Percentiles rank a stretch among this genome's conserved stretches.
Conservation (phyloP, 2,888 invertebrate species). For the Thera obeliscata region DNA sequence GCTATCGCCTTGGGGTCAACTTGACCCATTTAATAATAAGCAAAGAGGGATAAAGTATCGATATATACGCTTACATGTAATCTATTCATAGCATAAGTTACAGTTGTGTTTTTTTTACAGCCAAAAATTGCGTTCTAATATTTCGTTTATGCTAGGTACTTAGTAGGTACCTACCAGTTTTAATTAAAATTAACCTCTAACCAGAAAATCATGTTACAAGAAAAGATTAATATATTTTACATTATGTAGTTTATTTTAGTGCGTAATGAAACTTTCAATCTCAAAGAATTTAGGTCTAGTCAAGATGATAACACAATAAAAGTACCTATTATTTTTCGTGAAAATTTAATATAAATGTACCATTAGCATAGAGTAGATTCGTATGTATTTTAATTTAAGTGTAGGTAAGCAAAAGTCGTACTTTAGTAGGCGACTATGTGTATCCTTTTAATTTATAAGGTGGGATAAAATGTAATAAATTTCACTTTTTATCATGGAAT, state of each 20-base stretch:
- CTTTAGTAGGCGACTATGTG: not conserved
- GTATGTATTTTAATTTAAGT: not conserved
- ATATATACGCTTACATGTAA: not conserved
- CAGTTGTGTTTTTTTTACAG: not conserved
- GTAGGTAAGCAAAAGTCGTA: constrained; percentile 1
- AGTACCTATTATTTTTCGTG: not conserved
- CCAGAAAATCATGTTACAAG: too few relatives aligned
- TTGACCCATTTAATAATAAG: too few relatives aligned
- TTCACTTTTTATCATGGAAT: not conserved
- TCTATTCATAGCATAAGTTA: not conserved
- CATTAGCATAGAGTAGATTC: not conserved
- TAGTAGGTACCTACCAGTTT: too few relatives aligned
- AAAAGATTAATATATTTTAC: too few relatives aligned
- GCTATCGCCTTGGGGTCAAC: too few relatives aligned
- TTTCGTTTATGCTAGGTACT: not conserved
- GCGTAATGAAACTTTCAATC: not conserved
- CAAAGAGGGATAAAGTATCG: not conserved
- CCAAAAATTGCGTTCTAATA: not conserved
- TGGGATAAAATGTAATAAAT: constrained; percentile 15
- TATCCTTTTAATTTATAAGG: constrained; percentile 36
- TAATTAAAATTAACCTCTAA: not conserved
- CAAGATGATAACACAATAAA: not conserved
- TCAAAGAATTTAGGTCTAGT: not conserved
- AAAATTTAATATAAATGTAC: not conserved
- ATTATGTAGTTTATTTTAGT: too few relatives aligned